Percentiles rank a stretch among this genome's conserved stretches.
Evolutionary conservation across 1,140 invertebrate genomes (phyloP).

Genomic region (Habropoda laboriosa): DNA sequence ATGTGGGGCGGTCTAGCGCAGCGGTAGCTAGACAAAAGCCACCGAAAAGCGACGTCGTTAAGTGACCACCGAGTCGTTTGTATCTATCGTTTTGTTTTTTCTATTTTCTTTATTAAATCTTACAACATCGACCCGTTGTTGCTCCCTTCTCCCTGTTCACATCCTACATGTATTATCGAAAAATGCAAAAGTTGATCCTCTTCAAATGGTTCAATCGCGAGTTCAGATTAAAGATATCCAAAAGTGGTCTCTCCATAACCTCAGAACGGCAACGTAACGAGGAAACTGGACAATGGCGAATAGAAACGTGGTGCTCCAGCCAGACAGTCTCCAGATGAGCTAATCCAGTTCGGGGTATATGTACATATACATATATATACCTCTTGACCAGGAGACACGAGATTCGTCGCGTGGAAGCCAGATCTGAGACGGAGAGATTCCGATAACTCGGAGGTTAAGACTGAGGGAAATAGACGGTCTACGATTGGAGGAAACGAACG

Average conservation of each 20-base stretch:
- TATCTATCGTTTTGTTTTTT: too few relatives aligned
- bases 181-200: background rate
- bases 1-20: too few relatives aligned
- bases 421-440: conserved; percentile 45
- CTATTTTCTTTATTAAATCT: too few relatives aligned
- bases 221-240: conserved; percentile 59
- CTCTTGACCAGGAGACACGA: background rate
- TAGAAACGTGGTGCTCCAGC: background rate
- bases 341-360: background rate
- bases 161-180: too few relatives aligned
- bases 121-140: too few relatives aligned
- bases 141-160: too few relatives aligned
- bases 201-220: background rate
- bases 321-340: conserved; percentile 10
- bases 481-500: conserved; percentile 40
- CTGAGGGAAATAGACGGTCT: background rate
- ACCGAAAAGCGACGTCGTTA: too few relatives aligned
- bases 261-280: too few relatives aligned
- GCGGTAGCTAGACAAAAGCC: too few relatives aligned
- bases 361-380: background rate
- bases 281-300: background rate
- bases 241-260: background rate
- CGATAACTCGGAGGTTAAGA: conserved; percentile 49
- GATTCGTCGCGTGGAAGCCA: conserved; percentile 9
- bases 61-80: too few relatives aligned